These are phyloP conservation scores for Xestia rhomboidea DNA, from an alignment of 2,888 invertebrate genomes.

Conservation along the genomic window DNA sequence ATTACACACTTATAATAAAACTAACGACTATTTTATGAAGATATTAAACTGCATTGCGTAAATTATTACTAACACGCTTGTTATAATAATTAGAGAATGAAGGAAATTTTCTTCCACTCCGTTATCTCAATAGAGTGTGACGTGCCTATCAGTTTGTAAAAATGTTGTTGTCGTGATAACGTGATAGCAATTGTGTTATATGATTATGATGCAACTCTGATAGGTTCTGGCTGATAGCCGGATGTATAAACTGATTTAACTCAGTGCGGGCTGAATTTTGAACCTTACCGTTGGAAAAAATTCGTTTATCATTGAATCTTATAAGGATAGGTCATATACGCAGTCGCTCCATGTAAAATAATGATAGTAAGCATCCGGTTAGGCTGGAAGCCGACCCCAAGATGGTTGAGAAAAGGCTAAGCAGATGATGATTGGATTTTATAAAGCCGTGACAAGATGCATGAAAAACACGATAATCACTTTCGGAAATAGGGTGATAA, in stretches of 20 bases:
- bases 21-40: constrained; percentile 35
- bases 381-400: background rate
- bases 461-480: background rate
- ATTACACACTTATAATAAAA: background rate
- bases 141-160: constrained; percentile 16
- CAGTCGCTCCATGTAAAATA: too few relatives aligned
- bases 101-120: constrained; percentile 46
- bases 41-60: constrained; percentile 15
- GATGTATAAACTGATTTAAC: background rate
- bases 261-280: background rate
- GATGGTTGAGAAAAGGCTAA: background rate
- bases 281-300: background rate
- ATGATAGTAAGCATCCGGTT: too few relatives aligned
- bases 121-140: constrained; percentile 26
- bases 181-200: constrained; percentile 6
- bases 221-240: background rate
- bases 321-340: background rate
- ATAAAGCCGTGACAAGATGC: background rate
- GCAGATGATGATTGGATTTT: too few relatives aligned
- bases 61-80: constrained; percentile 25
- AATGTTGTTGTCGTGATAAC: constrained; percentile 28
- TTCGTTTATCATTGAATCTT: background rate
- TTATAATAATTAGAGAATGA: constrained; percentile 16
- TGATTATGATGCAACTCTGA: constrained; percentile 22
- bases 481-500: background rate